Evolutionary conservation across 2,797 vertebrate species (phyloP).

Genomic region (Australoheros facetus): DNA sequence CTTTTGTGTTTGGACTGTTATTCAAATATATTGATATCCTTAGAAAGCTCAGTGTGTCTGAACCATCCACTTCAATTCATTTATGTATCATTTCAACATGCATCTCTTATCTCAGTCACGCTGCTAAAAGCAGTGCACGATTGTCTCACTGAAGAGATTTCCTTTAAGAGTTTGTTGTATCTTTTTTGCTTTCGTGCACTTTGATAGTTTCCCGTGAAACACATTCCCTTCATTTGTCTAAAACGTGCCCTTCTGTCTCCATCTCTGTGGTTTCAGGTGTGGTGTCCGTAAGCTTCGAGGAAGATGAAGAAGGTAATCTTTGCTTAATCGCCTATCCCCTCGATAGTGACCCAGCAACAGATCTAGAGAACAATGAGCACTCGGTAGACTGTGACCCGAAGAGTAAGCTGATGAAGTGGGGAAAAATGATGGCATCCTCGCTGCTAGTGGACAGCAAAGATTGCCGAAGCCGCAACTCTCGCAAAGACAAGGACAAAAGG

Average conservation of each 20-base stretch:
- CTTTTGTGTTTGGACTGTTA: conserved; percentile 45
- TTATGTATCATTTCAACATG: neutral
- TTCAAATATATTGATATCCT: neutral
- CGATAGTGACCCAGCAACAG: conserved; percentile 85
- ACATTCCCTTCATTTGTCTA: neutral
- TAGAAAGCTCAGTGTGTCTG: conserved; percentile 6
- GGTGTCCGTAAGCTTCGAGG: conserved; percentile 94
- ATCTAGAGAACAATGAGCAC: conserved; percentile 88
- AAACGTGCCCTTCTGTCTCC: neutral
- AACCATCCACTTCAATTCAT: neutral
- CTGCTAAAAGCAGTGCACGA: neutral
- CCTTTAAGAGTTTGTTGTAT: neutral
- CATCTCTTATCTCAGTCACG: neutral
- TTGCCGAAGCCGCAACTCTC: conserved; percentile 82
- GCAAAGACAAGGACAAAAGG: conserved; percentile 94
- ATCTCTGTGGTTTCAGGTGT: conserved; percentile 81
- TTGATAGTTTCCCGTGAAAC: neutral
- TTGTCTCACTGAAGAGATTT: neutral
- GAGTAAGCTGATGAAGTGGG: conserved; percentile 87
- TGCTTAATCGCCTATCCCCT: conserved; percentile 95
- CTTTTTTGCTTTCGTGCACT: too few species aligned
- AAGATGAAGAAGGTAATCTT: conserved; percentile 93
- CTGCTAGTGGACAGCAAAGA: conserved; percentile 88
- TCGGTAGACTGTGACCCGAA: conserved; percentile 87
- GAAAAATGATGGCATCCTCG: conserved; percentile 81